These are phyloP conservation scores for Cyclopterus lumpus DNA, from an alignment of 2,797 vertebrate genomes.

Conservation along the genomic window DNA sequence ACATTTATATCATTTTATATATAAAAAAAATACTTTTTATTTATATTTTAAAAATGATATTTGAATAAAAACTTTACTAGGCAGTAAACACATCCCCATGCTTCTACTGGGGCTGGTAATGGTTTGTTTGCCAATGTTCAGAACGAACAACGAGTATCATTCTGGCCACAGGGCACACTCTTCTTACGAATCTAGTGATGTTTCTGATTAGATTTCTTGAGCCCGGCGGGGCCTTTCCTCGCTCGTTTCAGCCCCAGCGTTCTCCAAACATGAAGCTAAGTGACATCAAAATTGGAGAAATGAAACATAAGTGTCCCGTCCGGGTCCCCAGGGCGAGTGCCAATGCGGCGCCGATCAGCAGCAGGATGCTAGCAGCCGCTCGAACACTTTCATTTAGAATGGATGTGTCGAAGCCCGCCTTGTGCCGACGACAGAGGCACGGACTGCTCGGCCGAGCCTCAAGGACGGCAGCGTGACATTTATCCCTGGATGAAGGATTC, in stretches of 20 bases:
- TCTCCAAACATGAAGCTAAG: conserved; percentile 38
- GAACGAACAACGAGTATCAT: neutral
- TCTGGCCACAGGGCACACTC: neutral
- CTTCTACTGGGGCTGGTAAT: neutral
- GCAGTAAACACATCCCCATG: neutral
- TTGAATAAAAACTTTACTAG: no score
- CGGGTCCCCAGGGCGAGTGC: conserved; percentile 18
- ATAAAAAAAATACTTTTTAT: no score
- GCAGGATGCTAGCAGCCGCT: conserved; percentile 21
- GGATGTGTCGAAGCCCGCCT: conserved; percentile 12
- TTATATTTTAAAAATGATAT: no score
- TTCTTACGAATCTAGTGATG: no score
- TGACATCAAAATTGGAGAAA: conserved; percentile 49
- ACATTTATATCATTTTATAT: neutral
- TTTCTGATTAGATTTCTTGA: conserved; percentile 20
- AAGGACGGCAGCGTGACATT: conserved; percentile 9
- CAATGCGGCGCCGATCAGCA: conserved; percentile 20
- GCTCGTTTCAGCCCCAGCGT: neutral
- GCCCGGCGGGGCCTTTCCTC: conserved; percentile 9
- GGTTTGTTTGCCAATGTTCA: neutral
- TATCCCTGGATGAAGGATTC: conserved; percentile 10
- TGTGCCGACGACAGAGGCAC: neutral
- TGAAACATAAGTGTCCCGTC: conserved; percentile 26
- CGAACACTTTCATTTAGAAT: conserved; percentile 46
- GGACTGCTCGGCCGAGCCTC: conserved; percentile 21